A percentile compares a stretch with the other conserved stretches of the same genome.
Conservation (phyloP, 37 sponge, comb jelly and placozoan species). For the Halichondria panicea region DNA sequence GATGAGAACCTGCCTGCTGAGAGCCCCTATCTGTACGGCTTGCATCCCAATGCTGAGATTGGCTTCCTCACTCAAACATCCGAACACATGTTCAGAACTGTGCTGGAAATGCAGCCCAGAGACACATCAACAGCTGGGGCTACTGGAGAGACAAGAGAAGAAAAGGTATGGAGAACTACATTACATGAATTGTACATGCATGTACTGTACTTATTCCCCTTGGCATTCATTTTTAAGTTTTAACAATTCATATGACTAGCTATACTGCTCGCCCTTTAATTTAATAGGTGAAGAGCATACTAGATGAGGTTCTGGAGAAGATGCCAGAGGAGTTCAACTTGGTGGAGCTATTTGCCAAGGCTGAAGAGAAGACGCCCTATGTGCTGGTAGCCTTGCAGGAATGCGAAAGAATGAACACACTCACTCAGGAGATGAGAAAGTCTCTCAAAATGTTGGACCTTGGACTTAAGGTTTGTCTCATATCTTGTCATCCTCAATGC, state of each 20-base stretch:
- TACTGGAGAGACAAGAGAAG: slow-evolving; percentile 87
- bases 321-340: slow-evolving; percentile 95
- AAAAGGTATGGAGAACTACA: slow-evolving; percentile 63
- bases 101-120: slow-evolving; percentile 98
- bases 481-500: no score
- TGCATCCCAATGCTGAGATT: slow-evolving; percentile 99
- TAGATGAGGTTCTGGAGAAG: slow-evolving; percentile 95
- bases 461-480: slow-evolving; percentile 83
- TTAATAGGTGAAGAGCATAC: slow-evolving; percentile 78
- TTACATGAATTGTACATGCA: not conserved
- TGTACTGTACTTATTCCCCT: not conserved
- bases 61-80: slow-evolving; percentile 96
- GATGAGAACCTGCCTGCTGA: slow-evolving; percentile 95
- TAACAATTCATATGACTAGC: no score
- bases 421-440: slow-evolving; percentile 87
- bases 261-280: no score
- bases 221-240: not conserved
- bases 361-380: slow-evolving; percentile 96
- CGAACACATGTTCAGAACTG: slow-evolving; percentile 93
- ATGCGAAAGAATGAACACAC: slow-evolving; percentile 96
- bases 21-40: slow-evolving; percentile 96
- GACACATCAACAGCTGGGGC: slow-evolving; percentile 83
- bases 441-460: slow-evolving; percentile 95
- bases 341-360: slow-evolving; percentile 82
- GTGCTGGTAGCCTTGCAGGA: slow-evolving; percentile 98